phyloP scores from a whole-genome alignment of 2,797 vertebrate species.

The Syndactyla subalaris region DNA sequence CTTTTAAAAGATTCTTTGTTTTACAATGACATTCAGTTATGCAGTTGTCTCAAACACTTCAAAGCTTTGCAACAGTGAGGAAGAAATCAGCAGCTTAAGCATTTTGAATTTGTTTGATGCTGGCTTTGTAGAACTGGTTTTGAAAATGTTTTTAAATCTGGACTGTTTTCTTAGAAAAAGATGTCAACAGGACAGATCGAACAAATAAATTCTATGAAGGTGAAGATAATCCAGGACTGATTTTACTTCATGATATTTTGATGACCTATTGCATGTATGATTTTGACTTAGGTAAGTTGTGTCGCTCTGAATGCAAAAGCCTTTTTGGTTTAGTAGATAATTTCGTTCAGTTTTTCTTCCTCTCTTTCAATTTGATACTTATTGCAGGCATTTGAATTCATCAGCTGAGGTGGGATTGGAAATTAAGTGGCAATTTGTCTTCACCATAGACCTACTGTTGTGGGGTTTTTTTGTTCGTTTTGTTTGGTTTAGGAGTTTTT shows the following conservation, averaged over 20 bases:
- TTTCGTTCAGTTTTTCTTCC: not conserved
- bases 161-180: constrained; percentile 86
- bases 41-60: constrained; percentile 42
- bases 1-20: constrained; percentile 53
- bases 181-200: constrained; percentile 95
- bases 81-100: not conserved
- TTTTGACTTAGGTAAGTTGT: constrained; percentile 94
- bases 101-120: constrained; percentile 38
- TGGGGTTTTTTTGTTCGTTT: fast-evolving
- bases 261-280: constrained; percentile 99
- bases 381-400: not conserved
- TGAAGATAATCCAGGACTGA: constrained; percentile 91
- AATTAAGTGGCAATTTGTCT: not conserved
- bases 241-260: constrained; percentile 95
- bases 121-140: constrained; percentile 59
- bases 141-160: constrained; percentile 62
- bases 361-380: not conserved
- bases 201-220: constrained; percentile 97
- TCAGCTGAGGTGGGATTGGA: not conserved
- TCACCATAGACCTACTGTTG: not conserved
- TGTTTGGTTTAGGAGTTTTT: not conserved
- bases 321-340: not conserved
- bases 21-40: constrained; percentile 42
- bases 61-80: constrained; percentile 41
- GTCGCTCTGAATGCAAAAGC: not conserved